Percentiles rank a stretch among this genome's conserved stretches.
phyloP scores from a whole-genome alignment of 2,113 vertebrate species.

The Pangasianodon hypophthalmus region DNA sequence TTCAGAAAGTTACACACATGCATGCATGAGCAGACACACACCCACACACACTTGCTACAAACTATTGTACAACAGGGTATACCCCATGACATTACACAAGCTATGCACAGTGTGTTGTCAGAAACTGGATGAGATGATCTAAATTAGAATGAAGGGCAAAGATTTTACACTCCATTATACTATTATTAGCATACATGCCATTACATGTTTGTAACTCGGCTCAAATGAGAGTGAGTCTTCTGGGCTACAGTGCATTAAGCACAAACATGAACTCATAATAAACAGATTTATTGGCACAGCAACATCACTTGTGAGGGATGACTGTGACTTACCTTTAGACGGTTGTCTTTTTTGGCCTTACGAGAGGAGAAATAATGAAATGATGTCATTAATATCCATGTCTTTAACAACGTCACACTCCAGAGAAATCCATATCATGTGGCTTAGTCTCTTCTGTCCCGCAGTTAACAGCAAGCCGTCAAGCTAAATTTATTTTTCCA shows the following conservation, averaged over 20 bases:
- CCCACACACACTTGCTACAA: not conserved
- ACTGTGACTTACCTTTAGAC: not conserved
- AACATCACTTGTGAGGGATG: not conserved
- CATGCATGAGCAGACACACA: not conserved
- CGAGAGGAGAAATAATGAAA: too few species aligned
- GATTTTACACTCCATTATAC: not conserved
- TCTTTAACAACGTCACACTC: not conserved
- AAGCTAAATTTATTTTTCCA: not conserved
- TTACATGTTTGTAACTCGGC: not conserved
- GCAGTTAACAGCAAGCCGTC: not conserved
- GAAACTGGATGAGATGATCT: not conserved
- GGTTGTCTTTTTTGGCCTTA: not conserved
- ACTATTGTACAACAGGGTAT: not conserved
- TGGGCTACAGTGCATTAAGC: not conserved
- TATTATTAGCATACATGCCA: not conserved
- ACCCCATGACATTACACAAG: not conserved
- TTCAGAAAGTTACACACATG: not conserved
- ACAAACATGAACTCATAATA: not conserved
- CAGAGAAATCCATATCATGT: not conserved
- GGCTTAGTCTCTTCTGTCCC: not conserved
- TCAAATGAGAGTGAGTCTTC: not conserved
- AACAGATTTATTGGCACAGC: not conserved
- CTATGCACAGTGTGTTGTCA: not conserved
- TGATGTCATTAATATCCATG: conserved; percentile 3
- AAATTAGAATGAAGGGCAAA: not conserved